Evolutionary conservation across 2,797 vertebrate genomes (phyloP).

Genomic region (Gallirallus australis): DNA sequence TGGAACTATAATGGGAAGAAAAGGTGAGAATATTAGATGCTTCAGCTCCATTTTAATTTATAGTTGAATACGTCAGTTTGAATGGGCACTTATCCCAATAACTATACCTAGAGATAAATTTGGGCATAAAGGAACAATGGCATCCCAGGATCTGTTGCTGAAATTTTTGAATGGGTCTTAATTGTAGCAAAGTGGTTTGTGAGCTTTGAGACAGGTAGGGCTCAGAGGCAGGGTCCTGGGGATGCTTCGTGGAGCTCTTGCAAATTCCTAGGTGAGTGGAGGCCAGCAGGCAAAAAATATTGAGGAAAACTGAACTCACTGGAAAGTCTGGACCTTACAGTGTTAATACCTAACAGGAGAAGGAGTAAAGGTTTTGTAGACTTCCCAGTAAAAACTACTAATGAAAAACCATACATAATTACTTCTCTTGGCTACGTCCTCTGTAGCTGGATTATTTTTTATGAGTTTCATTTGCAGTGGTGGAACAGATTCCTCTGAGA

Average conservation of each 20-base stretch:
- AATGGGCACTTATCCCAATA: background rate
- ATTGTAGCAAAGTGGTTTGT: background rate
- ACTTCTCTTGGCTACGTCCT: rapidly evolving
- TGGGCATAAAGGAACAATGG: background rate
- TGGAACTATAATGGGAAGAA: background rate
- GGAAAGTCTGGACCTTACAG: background rate
- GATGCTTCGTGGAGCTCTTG: background rate
- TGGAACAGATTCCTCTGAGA: background rate
- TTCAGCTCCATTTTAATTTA: background rate
- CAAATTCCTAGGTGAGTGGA: background rate
- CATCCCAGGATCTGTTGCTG: background rate
- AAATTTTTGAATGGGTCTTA: background rate
- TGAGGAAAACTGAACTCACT: background rate
- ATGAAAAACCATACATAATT: rapidly evolving
- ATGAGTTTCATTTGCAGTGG: background rate
- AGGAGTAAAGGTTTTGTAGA: background rate
- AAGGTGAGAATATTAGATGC: background rate
- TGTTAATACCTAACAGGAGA: background rate
- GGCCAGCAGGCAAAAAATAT: background rate
- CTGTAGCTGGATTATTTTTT: background rate
- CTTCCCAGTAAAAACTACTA: background rate
- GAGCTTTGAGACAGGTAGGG: background rate
- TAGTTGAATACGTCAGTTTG: background rate
- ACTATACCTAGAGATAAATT: background rate
- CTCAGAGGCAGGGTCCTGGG: background rate